Conservation (phyloP, 2,888 invertebrate genomes). For the Petrophora chlorosata region DNA sequence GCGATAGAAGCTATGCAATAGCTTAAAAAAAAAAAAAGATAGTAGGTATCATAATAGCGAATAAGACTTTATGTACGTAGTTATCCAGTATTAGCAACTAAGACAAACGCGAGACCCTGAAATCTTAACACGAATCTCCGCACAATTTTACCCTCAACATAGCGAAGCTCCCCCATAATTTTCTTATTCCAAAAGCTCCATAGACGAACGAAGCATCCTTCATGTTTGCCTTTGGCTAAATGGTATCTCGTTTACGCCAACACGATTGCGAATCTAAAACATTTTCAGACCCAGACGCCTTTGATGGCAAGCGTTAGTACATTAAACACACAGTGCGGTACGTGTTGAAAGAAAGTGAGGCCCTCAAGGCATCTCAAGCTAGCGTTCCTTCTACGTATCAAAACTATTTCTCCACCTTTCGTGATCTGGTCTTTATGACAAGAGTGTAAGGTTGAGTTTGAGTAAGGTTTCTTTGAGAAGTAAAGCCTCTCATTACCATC, state of each 20-base stretch:
- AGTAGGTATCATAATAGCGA: too few species aligned
- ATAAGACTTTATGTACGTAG: too few species aligned
- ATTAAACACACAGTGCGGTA: slow-evolving; percentile 78
- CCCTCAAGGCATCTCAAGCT: slow-evolving; percentile 71
- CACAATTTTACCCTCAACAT: slow-evolving; percentile 3
- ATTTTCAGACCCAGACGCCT: slow-evolving; percentile 65
- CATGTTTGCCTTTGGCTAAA: slow-evolving; percentile 71
- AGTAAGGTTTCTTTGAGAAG: neutral
- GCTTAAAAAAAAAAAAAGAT: too few species aligned
- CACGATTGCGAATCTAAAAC: slow-evolving; percentile 72
- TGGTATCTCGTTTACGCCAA: slow-evolving; percentile 74
- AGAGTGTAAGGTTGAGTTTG: neutral
- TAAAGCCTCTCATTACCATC: slow-evolving; percentile 66
- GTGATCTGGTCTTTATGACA: slow-evolving; percentile 2
- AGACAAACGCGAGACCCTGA: too few species aligned
- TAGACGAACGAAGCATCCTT: slow-evolving; percentile 53
- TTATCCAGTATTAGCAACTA: too few species aligned
- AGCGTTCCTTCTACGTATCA: slow-evolving; percentile 55
- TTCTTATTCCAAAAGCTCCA: slow-evolving; percentile 50
- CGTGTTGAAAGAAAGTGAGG: slow-evolving; percentile 76
- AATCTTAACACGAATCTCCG: too few species aligned
- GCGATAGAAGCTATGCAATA: too few species aligned
- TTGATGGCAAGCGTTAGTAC: slow-evolving; percentile 68
- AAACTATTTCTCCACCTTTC: slow-evolving; percentile 4
- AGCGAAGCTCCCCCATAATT: slow-evolving; percentile 25